Base-by-base conservation (phyloP, 35 echinoderm and acorn worm species). In the Acanthaster planci region DNA sequence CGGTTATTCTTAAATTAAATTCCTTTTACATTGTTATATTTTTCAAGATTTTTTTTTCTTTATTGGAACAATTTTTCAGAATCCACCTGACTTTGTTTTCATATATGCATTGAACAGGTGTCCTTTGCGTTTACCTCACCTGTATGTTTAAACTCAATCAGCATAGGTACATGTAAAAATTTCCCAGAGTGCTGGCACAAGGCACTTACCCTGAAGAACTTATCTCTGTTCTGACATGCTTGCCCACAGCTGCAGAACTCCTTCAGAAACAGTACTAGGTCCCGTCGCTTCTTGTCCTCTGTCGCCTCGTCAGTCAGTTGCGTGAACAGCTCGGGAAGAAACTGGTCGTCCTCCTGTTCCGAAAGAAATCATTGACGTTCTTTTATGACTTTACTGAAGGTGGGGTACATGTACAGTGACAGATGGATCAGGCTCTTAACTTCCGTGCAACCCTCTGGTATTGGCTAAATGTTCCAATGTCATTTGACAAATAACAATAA, bases 231-330 rank as follows among this genome's bases (percentile, higher is more conserved):
- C 87, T 99, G 96, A 80, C 84, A 89, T 12, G 92, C 90, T 83
- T 99, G 96, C 78, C 92, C 96, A 99, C 93, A 99, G 67, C 85
- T 84, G 77, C 96, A 99, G 81, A 90, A 99, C 88, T 99, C 96
- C 79, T 99, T 99, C 39, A 99, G 89, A 67, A 99, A 99, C 47
- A 99, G 67, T 57, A 99, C 96, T 37, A 99, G 52, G 39, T 99
- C 96, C 87, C 86, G 90, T 86, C 96, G 78, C 54, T 82, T 93
- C 31, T 77, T 68, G 89, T 99, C 92, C 78, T 91, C 83, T 76
- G 96, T 99, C 57, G 76, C 77, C 83, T 99, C 96, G 60, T 91
- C 92, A 84, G 86, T 92, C 38, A 99, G 92, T 85, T 99, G 96
- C 52, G 83, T 53, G 76, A 99, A 99, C 76, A 99, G 60, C 89